These are phyloP conservation scores for Lepidocolaptes lacrymiger DNA, from an alignment of 2,797 vertebrate species.

Conservation along the genomic window DNA sequence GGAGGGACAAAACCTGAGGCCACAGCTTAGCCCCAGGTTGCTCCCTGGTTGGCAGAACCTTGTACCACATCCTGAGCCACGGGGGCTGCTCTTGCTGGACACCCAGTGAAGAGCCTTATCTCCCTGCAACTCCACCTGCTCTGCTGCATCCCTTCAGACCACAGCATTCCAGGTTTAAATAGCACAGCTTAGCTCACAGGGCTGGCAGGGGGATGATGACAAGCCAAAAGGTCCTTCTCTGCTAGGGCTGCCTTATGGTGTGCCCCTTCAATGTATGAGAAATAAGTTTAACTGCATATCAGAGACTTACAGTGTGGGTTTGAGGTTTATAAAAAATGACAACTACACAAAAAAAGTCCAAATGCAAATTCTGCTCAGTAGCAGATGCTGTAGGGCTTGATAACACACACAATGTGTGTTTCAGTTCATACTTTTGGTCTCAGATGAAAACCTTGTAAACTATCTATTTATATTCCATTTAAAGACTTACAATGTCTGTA, in stretches of 20 bases:
- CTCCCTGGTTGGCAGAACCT: not conserved
- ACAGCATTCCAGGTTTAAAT: fast-evolving
- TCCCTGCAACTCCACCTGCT: not conserved
- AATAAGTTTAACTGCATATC: not conserved
- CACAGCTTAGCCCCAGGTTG: not conserved
- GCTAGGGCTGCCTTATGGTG: not conserved
- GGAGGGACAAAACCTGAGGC: not conserved
- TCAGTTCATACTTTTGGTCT: not conserved
- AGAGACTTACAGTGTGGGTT: not conserved
- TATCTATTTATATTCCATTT: not conserved
- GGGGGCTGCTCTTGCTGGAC: not conserved
- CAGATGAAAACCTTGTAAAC: not conserved
- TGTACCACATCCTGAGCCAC: not conserved
- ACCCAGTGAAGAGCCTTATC: not conserved
- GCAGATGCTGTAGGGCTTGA: not conserved
- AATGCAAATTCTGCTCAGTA: not conserved
- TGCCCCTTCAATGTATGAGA: not conserved
- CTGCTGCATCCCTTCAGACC: not conserved
- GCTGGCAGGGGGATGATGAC: not conserved
- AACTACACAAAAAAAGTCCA: not conserved
- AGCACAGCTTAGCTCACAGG: not conserved
- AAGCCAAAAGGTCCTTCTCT: not conserved
- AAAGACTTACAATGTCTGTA: constrained; percentile 93
- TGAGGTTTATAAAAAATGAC: not conserved
- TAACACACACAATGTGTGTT: not conserved